Evolutionary conservation across 2,113 vertebrate species (phyloP).

Genomic region (Glaucidium brasilianum): DNA sequence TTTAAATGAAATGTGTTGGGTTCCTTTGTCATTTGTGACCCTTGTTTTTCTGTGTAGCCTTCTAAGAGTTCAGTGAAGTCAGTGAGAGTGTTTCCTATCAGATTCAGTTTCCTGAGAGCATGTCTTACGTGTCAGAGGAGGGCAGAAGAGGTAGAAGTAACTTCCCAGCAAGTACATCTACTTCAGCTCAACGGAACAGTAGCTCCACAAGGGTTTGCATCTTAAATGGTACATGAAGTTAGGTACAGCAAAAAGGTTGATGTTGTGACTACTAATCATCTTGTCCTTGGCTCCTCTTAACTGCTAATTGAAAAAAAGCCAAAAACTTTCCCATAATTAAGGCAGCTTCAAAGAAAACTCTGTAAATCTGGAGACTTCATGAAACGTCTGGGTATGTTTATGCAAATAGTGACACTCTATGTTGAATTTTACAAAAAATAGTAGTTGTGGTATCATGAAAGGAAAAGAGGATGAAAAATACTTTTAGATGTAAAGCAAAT

Average conservation of each 20-base stretch:
- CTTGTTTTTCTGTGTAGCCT: background rate
- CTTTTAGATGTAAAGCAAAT: background rate
- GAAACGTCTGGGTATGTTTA: background rate
- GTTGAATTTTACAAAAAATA: background rate
- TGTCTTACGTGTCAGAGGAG: background rate
- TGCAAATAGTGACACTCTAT: background rate
- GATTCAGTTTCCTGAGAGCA: background rate
- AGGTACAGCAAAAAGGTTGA: background rate
- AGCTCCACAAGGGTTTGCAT: background rate
- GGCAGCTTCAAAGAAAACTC: background rate
- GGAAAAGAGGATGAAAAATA: background rate
- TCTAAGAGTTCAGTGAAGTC: background rate
- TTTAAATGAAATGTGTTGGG: background rate
- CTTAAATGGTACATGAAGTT: constrained; percentile 9
- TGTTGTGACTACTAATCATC: background rate
- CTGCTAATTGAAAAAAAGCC: background rate
- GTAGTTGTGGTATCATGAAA: background rate
- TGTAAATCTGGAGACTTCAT: background rate
- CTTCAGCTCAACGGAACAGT: background rate
- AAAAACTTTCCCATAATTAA: background rate
- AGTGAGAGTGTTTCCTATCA: background rate
- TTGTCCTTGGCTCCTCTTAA: background rate
- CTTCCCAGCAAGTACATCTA: background rate
- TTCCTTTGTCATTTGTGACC: constrained; percentile 9
- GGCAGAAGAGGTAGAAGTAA: background rate